Conservation (phyloP, 2,113 vertebrate species). For the Leptobrachium ailaonicum region DNA sequence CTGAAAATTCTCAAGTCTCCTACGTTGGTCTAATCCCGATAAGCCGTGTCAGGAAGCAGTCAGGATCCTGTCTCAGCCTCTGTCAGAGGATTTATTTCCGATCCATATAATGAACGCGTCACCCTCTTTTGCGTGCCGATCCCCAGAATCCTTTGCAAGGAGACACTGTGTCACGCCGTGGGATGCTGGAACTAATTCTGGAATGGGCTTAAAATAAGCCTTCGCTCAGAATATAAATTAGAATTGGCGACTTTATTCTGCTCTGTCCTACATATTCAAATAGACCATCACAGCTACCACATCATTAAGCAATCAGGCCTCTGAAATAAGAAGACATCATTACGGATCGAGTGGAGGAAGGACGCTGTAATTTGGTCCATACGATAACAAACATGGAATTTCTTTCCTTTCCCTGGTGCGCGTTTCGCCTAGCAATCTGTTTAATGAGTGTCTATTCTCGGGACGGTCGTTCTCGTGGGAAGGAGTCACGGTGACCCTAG, state of each 20-base stretch:
- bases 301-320: constrained; percentile 36
- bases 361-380: constrained; percentile 21
- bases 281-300: constrained; percentile 42
- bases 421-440: not conserved
- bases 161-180: constrained; percentile 29
- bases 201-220: constrained; percentile 48
- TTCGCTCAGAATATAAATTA: constrained; percentile 46
- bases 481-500: too few relatives aligned
- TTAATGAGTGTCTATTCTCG: not conserved
- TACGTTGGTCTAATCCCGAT: constrained; percentile 31
- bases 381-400: constrained; percentile 18
- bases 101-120: constrained; percentile 44
- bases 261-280: constrained; percentile 48
- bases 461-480: not conserved
- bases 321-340: constrained; percentile 6
- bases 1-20: constrained; percentile 31
- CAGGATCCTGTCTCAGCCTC: constrained; percentile 41
- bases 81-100: constrained; percentile 43
- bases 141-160: constrained; percentile 46
- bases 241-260: constrained; percentile 40
- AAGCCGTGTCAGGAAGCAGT: constrained; percentile 43
- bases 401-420: not conserved
- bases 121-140: constrained; percentile 36
- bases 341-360: not conserved
- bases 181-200: constrained; percentile 44